Evolutionary conservation across 2,797 vertebrate species (phyloP), one percentile per base, ranked within the genome.

Genomic region (Picus viridis): DNA sequence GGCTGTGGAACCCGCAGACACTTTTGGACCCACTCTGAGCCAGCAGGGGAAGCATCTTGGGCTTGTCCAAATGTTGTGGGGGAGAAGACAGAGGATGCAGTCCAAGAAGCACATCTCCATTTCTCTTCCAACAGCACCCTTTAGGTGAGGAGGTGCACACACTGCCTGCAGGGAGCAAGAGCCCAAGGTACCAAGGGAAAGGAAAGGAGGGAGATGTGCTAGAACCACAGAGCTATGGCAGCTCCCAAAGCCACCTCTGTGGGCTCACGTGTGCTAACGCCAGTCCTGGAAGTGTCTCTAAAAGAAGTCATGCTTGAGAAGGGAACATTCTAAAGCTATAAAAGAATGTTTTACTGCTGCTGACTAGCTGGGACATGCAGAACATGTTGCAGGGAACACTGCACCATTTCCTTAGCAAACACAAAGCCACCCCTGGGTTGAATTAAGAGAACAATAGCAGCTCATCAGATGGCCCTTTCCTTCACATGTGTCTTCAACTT

Each of bases 401-500:
- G 79, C 76, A 92, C 18, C 80, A 89, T 89, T 93, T 94, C 95
- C 95, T 93, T 95, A 93, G 94, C 86, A 78, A 91, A 92, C 73
- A 95, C 92, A 96, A 96, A 96, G 95, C 83, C 67, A 70, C 92
- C 90, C 89, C 72, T 95, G 96, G 94, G 70, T 32, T 94, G 86
- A 95, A 95, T 96, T 96, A 95, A 81, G 88, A 93, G 92, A 96
- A 96, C 94, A 96, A 96, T 94, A 93, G 92, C 89, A 95, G 92
- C 30, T 90, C 90, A 93, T 90, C 88, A 85, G 88, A 94, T 76
- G 73, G 88, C 73, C 53, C 82, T 88, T 83, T 80, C 79, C 67
- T 83, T 70, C 90, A 88, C 90, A 96, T 85, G 24, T 93, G 95
- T 89, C 93, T 93, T 92, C 87, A 92, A 69, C 81, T 96, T 83